Conservation (phyloP, 1,140 invertebrate genomes). For the Drosophila guanche region DNA sequence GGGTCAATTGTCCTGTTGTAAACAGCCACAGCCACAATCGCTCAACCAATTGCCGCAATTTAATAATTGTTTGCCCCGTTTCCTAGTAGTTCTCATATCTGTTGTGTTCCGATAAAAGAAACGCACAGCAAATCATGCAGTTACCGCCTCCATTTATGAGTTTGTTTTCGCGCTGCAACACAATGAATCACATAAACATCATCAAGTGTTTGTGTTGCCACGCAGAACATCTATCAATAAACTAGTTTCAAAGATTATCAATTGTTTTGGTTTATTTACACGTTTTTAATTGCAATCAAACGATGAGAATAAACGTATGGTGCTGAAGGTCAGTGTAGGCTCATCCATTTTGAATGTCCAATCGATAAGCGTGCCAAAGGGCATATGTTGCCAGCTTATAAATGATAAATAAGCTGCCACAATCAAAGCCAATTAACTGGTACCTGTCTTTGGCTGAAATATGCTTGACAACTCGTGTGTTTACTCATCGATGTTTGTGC, state of each 20-base stretch:
- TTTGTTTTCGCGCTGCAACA: no score
- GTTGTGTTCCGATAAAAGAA: no score
- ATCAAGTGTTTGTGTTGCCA: neutral
- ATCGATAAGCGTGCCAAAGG: slow-evolving; percentile 7
- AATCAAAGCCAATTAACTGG: neutral
- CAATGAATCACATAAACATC: slow-evolving; percentile 1
- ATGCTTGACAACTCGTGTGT: neutral
- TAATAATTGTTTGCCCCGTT: neutral
- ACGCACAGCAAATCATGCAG: no score
- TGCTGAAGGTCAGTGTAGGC: slow-evolving; percentile 17
- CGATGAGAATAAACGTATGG: slow-evolving; percentile 41
- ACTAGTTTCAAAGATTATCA: slow-evolving; percentile 14
- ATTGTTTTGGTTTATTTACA: slow-evolving; percentile 34
- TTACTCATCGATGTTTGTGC: slow-evolving; percentile 3
- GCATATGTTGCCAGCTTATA: neutral
- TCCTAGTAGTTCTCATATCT: no score
- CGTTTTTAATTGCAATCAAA: slow-evolving; percentile 28
- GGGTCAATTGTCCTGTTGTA: slow-evolving; percentile 21
- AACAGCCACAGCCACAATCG: slow-evolving; percentile 5
- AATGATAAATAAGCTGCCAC: neutral
- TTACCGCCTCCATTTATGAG: no score
- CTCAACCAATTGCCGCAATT: slow-evolving; percentile 1
- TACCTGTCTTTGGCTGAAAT: neutral
- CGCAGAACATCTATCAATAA: neutral
- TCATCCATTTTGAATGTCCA: slow-evolving; percentile 39